Conservation (phyloP, 2,888 invertebrate genomes). For the Lasioglossum morio region DNA sequence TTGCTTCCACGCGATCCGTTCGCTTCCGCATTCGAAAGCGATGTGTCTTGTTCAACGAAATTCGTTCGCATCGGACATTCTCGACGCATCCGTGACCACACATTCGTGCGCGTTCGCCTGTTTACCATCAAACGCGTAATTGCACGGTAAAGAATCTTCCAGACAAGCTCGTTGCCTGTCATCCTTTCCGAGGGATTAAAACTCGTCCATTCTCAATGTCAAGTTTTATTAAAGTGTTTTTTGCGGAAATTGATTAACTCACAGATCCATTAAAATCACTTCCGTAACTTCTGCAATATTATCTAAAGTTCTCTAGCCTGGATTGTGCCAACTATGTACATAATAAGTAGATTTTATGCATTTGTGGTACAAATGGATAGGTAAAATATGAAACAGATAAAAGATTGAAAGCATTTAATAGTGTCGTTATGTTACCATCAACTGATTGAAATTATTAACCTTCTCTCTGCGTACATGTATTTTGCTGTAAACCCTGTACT, state of each 20-base stretch:
- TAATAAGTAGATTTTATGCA: too few species aligned
- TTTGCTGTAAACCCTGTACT: too few species aligned
- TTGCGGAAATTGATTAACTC: background rate
- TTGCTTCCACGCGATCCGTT: background rate
- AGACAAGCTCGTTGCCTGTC: background rate
- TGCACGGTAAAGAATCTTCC: background rate
- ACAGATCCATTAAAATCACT: background rate
- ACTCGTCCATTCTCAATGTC: background rate
- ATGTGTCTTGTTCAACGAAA: background rate
- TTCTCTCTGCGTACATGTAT: too few species aligned
- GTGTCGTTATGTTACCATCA: too few species aligned
- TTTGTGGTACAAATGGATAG: too few species aligned
- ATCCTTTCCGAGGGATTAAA: background rate
- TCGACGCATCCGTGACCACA: background rate
- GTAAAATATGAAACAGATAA: too few species aligned
- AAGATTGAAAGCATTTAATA: too few species aligned
- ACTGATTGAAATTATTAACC: too few species aligned
- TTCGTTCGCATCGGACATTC: background rate
- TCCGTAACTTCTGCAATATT: too few species aligned
- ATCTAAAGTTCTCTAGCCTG: too few species aligned
- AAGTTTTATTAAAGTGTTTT: background rate
- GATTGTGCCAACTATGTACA: too few species aligned
- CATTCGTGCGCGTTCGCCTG: background rate
- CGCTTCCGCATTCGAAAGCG: background rate
- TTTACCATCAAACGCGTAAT: background rate